Conservation (phyloP, 2,113 vertebrate genomes). For the Mastomys coucha region DNA sequence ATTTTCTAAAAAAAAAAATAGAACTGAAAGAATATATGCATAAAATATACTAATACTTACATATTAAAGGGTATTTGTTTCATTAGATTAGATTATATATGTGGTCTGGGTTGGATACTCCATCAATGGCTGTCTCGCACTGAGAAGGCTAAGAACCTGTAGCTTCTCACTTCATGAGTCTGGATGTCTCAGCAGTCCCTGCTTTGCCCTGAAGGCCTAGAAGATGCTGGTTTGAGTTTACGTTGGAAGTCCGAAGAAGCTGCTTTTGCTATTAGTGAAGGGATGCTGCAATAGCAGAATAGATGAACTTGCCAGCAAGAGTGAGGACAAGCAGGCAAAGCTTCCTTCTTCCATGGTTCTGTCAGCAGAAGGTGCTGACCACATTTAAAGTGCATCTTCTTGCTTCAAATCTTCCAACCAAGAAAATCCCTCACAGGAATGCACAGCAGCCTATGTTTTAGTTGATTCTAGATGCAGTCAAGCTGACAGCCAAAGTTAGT, state of each 20-base stretch:
- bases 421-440: neutral
- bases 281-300: neutral
- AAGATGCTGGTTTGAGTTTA: neutral
- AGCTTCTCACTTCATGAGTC: neutral
- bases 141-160: neutral
- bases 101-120: neutral
- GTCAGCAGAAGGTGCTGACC: neutral
- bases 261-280: neutral
- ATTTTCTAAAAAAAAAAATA: neutral
- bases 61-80: neutral
- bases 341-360: neutral
- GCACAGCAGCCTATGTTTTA: neutral
- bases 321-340: neutral
- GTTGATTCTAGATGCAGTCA: neutral
- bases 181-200: neutral
- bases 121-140: neutral
- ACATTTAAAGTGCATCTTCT: neutral
- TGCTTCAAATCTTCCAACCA: neutral
- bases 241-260: neutral
- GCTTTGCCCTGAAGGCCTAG: neutral
- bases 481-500: neutral
- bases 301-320: neutral
- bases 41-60: neutral
- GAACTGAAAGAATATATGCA: neutral
- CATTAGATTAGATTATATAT: neutral